Base-by-base conservation (phyloP, 2,888 invertebrate genomes). In the Calliopum simillimum region DNA sequence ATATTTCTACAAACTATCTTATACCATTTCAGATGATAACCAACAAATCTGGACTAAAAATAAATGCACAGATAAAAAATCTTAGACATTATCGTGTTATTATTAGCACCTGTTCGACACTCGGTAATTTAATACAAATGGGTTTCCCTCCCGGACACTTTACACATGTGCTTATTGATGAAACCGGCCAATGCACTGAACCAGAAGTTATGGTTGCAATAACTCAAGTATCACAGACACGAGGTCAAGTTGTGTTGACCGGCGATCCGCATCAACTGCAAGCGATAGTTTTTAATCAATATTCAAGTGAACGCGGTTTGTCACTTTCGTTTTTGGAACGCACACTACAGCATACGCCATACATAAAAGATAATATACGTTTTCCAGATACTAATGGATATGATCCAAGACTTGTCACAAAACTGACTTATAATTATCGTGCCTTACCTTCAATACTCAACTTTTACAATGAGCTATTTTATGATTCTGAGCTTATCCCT, bases 191-290 rank as follows among this genome's bases (percentile, higher is more conserved):
- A 85, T 93, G 94, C 8, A 93, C 92, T 0, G 98, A 98, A 85
- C 94, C 98, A 0, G 97, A 97, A 86, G 89, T 93, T 64, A 89
- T 98, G 89, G 91, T 96, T 75, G 93, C 97, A 0, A 84, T 95
- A 56, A 89, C 90, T 8, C 89, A 92, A 76, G 85, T 91, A 25
- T 89, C 91, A 75, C 87, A 88, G 74, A 85, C 86, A 16, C 85
- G 84, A 70, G 91, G 91, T 0, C 94, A 94, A 84, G 89, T 92
- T 8, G 85, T 94, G 74, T 87, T 94, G 14, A 92, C 93, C 49
- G 93, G 94, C 1, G 98, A 98, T 88, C 98, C 97, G 2, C 89
- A 92, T 87, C 98, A 98, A 85, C 88, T 98, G 64, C 97, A 97
- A 0, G 96, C 98, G 1, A 90, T 96, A 3, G 87, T 96, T 2